A percentile compares a stretch with the other conserved stretches of the same genome.
Conservation (phyloP, 2,113 vertebrate species). For the Neodontobutis hainanensis region DNA sequence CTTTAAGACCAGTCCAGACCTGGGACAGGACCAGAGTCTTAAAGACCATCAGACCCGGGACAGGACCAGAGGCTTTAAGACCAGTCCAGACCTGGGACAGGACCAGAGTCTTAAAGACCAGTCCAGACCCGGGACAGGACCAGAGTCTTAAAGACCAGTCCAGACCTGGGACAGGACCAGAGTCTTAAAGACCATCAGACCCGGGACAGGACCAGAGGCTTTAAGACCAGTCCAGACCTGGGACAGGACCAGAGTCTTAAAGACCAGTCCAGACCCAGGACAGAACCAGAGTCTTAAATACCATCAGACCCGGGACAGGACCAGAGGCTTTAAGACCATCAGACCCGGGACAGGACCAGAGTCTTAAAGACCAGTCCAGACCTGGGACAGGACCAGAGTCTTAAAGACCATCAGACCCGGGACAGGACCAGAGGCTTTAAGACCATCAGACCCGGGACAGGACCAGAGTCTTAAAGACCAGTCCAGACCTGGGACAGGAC, state of each 20-base stretch:
- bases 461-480: no score
- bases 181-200: slow-evolving; percentile 55
- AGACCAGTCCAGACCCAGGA: slow-evolving; percentile 80
- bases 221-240: slow-evolving; percentile 80
- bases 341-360: slow-evolving; percentile 72
- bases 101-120: no score
- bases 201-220: slow-evolving; percentile 52
- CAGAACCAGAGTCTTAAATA: background rate
- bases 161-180: slow-evolving; percentile 72
- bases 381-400: slow-evolving; percentile 62
- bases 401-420: slow-evolving; percentile 73
- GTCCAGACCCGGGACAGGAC: slow-evolving; percentile 80
- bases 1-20: slow-evolving; percentile 77
- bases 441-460: slow-evolving; percentile 73
- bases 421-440: background rate
- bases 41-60: slow-evolving; percentile 73
- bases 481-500: slow-evolving; percentile 80
- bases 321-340: background rate
- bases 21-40: slow-evolving; percentile 32
- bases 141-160: slow-evolving; percentile 54
- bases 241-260: background rate
- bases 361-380: slow-evolving; percentile 69
- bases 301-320: slow-evolving; percentile 73
- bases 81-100: slow-evolving; percentile 80
- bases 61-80: background rate